Base-by-base conservation (phyloP, 2,888 invertebrate species). In the Stenodema calcarata region DNA sequence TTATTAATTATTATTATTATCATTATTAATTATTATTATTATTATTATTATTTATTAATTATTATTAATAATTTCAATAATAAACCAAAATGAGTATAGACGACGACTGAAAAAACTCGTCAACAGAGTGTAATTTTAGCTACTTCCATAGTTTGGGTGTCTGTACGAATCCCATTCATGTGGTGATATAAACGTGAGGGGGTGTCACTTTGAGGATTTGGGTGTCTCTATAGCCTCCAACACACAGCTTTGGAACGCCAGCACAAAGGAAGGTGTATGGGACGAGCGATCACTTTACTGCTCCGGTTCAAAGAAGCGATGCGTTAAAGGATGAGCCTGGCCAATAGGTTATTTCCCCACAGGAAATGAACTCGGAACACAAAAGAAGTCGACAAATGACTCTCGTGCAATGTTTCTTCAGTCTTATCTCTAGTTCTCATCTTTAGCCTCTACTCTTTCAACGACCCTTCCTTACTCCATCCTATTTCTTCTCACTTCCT, bases 311-410 rank as follows among this genome's bases (percentile, higher is more conserved):
- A 30, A 35, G 28, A 70, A 70, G 70, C 70, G 70, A 70, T 70
- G 70, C 28, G 28, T 70, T 70, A 70, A 28, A n/a, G 28, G 70
- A 70, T 70, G 70, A 70, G 27, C 70, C n/a, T 35, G 35, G 70
- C 11, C 70, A 70, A 70, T 70, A 70, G 70, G 30, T 35, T 70
- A 70, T 70, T 28, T 70, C 70, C 70, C 28, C 12, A 54, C 14
- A 70, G 70, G 70, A 70, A 70, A 70, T 70, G 70, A 70, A 70
- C 30, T 70, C 35, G 70, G n/a, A 70, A 70, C 70, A 70, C 28
- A 70, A 70, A 70, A 70, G 70, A 28, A 70, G 28, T 70, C 70
- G 70, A 70, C 70, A 70, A 70, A 70, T 70, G 70, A 70, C 70
- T 70, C 70, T 27, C 70, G 27, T 70, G 70, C 70, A 70, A 70